These are phyloP conservation scores for Phaethon lepturus DNA, from an alignment of 2,113 vertebrate genomes.

Conservation along the genomic window DNA sequence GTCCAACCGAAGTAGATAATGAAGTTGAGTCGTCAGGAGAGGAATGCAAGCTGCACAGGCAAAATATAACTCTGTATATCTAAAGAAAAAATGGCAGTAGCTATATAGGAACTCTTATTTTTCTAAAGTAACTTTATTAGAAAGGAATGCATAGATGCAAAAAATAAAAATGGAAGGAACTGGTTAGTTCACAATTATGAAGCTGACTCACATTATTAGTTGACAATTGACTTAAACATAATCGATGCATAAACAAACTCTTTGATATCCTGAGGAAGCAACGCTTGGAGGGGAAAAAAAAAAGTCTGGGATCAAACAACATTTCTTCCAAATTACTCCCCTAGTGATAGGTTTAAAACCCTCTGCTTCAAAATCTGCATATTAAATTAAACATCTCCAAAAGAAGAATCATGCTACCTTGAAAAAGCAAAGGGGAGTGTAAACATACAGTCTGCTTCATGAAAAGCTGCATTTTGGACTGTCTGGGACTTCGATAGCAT, in stretches of 20 bases:
- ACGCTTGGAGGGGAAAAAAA: not conserved
- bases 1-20: not conserved
- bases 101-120: not conserved
- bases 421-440: not conserved
- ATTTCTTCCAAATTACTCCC: constrained; percentile 1
- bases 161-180: not conserved
- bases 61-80: not conserved
- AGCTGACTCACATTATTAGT: not conserved
- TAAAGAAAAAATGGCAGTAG: not conserved
- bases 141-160: not conserved
- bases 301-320: not conserved
- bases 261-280: not conserved
- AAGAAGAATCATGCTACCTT: not conserved
- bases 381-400: not conserved
- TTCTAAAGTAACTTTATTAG: not conserved
- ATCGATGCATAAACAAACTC: not conserved
- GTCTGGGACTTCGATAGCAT: not conserved
- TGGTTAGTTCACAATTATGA: not conserved
- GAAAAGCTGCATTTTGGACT: not conserved
- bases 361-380: not conserved
- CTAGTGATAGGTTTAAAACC: not conserved
- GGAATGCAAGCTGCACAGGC: not conserved
- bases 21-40: not conserved
- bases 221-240: not conserved
- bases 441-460: not conserved